Evolutionary conservation across 2,888 invertebrate species (phyloP).

Genomic region (Nysson spinosus): DNA sequence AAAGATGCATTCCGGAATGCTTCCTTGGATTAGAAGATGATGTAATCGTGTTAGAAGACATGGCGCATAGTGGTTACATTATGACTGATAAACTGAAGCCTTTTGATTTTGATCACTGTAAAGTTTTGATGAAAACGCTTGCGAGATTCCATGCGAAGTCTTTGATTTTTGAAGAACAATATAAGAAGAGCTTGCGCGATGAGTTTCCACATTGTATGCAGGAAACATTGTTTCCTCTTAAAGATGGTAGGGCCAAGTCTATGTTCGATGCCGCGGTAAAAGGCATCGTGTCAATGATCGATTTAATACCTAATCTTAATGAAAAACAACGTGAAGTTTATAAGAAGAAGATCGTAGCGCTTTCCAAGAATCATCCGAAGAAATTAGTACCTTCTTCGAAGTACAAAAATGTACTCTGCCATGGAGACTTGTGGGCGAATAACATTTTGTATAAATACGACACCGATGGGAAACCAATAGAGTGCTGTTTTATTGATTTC

Average conservation of each 20-base stretch:
- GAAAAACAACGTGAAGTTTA: slow-evolving; percentile 48
- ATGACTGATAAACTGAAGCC: slow-evolving; percentile 84
- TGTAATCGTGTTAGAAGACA: slow-evolving; percentile 80
- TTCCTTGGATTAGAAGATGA: slow-evolving; percentile 64
- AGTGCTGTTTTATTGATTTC: slow-evolving; percentile 73
- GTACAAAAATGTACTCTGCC: slow-evolving; percentile 71
- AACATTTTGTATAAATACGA: slow-evolving; percentile 74
- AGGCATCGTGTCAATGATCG: slow-evolving; percentile 64
- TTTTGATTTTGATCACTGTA: slow-evolving; percentile 81
- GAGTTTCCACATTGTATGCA: slow-evolving; percentile 63
- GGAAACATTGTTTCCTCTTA: slow-evolving; percentile 65
- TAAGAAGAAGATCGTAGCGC: slow-evolving; percentile 47
- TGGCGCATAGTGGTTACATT: slow-evolving; percentile 80
- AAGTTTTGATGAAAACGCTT: slow-evolving; percentile 80
- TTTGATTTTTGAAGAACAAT: slow-evolving; percentile 72
- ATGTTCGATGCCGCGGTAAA: slow-evolving; percentile 66
- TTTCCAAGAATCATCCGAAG: slow-evolving; percentile 47
- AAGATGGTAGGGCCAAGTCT: slow-evolving; percentile 38
- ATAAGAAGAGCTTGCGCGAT: slow-evolving; percentile 60
- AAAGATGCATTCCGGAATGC: slow-evolving; percentile 61
- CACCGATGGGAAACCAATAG: slow-evolving; percentile 57
- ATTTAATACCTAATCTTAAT: slow-evolving; percentile 51
- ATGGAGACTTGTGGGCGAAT: slow-evolving; percentile 76
- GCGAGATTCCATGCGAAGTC: slow-evolving; percentile 84
- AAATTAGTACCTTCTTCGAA: slow-evolving; percentile 63